Evolutionary conservation across 2,113 vertebrate species (phyloP).

Genomic region (Rhinichthys klamathensis): DNA sequence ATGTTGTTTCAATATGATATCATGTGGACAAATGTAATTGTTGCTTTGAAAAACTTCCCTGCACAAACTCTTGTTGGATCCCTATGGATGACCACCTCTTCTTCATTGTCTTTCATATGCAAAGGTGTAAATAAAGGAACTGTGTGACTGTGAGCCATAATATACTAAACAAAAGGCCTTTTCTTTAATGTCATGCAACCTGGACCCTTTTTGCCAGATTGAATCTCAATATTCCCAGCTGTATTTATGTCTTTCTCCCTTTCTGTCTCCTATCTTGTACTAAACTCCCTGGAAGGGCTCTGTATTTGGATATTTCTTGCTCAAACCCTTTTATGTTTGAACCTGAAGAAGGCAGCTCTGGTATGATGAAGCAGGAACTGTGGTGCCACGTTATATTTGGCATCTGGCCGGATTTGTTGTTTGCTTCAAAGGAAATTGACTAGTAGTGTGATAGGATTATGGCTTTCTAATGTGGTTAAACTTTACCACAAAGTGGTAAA

Average conservation of each 20-base stretch:
- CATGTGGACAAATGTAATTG: background rate
- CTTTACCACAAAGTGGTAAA: background rate
- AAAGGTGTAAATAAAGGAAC: constrained; percentile 28
- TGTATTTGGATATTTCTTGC: background rate
- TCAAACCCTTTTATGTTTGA: background rate
- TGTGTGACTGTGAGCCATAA: constrained; percentile 52
- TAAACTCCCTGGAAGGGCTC: background rate
- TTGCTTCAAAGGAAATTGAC: background rate
- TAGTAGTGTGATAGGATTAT: background rate
- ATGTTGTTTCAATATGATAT: constrained; percentile 22
- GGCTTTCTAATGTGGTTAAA: background rate
- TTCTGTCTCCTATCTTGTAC: background rate
- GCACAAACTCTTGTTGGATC: background rate
- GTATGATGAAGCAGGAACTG: background rate
- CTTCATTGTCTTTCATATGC: constrained; percentile 41
- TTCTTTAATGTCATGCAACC: constrained; percentile 64
- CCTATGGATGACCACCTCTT: background rate
- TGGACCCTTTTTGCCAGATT: constrained; percentile 33
- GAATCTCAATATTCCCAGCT: constrained; percentile 39
- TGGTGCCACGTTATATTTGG: constrained; percentile 3
- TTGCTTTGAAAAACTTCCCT: background rate
- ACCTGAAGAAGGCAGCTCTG: background rate
- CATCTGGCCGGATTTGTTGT: background rate
- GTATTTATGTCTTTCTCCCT: background rate
- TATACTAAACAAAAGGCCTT: constrained; percentile 69